phyloP scores from a whole-genome alignment of 1,140 invertebrate genomes.

The Neocloeon triangulifer region DNA sequence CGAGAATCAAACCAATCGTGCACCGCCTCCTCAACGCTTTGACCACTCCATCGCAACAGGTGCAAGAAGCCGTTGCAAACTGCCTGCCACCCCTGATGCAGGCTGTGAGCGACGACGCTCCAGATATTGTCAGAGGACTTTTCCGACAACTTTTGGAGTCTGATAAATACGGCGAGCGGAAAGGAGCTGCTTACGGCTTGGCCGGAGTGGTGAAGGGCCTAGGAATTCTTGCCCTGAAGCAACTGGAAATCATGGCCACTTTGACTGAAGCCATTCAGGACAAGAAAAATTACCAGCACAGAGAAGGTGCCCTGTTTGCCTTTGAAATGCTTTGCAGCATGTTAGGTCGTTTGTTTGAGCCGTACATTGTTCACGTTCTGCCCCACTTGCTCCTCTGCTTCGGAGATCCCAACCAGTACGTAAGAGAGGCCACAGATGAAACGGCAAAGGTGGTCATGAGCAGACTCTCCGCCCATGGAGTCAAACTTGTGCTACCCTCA shows the following conservation, averaged over 20 bases:
- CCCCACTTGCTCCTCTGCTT: slow-evolving; percentile 89
- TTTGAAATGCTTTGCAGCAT: slow-evolving; percentile 94
- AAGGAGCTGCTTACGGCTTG: slow-evolving; percentile 73
- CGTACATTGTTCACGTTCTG: slow-evolving; percentile 92
- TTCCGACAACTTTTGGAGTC: slow-evolving; percentile 74
- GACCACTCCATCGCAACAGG: slow-evolving; percentile 89
- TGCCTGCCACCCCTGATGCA: slow-evolving; percentile 85
- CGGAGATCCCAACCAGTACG: slow-evolving; percentile 82
- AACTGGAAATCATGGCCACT: slow-evolving; percentile 86
- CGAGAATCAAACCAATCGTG: slow-evolving; percentile 80
- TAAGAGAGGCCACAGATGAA: slow-evolving; percentile 78
- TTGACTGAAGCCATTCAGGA: slow-evolving; percentile 88
- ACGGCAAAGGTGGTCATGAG: slow-evolving; percentile 92
- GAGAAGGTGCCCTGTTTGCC: slow-evolving; percentile 89
- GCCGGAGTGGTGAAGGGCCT: slow-evolving; percentile 85
- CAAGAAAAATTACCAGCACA: slow-evolving; percentile 81
- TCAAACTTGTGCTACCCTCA: slow-evolving; percentile 71
- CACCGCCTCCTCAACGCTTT: slow-evolving; percentile 72
- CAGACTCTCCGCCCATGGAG: slow-evolving; percentile 86
- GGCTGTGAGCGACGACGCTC: slow-evolving; percentile 74
- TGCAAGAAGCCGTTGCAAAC: slow-evolving; percentile 94
- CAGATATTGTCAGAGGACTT: slow-evolving; percentile 67
- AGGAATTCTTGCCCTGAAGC: slow-evolving; percentile 86
- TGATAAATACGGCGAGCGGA: slow-evolving; percentile 90
- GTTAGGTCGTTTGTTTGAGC: slow-evolving; percentile 90